phyloP scores from a whole-genome alignment of 1,140 invertebrate species.

The Pogonognathellus flavescens region DNA sequence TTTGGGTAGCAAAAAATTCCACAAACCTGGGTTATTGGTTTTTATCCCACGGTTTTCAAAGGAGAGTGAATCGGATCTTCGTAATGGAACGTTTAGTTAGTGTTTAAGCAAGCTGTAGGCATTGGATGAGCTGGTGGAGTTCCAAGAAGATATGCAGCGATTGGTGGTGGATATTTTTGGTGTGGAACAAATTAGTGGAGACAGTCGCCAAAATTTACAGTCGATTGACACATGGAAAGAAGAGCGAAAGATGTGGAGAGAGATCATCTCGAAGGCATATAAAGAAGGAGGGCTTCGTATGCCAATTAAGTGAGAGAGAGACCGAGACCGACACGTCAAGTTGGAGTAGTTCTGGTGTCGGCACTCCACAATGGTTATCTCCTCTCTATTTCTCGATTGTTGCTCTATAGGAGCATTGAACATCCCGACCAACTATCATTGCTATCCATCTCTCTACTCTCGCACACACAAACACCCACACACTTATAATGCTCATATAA shows the following conservation, averaged over 20 bases:
- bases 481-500: conserved; percentile 1
- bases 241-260: conserved; percentile 51
- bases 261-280: conserved; percentile 57
- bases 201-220: conserved; percentile 68
- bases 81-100: conserved; percentile 64
- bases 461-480: not conserved
- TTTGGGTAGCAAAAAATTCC: too few relatives aligned
- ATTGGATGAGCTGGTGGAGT: conserved; percentile 66
- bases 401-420: conserved; percentile 60
- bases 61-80: conserved; percentile 58
- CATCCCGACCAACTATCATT: not conserved
- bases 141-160: conserved; percentile 65
- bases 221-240: conserved; percentile 67
- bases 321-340: conserved; percentile 65
- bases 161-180: conserved; percentile 67
- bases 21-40: too few relatives aligned
- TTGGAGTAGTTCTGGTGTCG: conserved; percentile 61
- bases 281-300: conserved; percentile 64
- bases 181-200: conserved; percentile 67
- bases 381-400: conserved; percentile 64
- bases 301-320: conserved; percentile 66
- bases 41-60: too few relatives aligned
- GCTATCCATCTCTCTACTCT: not conserved
- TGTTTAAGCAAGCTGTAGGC: conserved; percentile 58
- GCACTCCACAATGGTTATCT: conserved; percentile 65